Evolutionary conservation across 2,797 vertebrate genomes (phyloP).

Genomic region (Urosaurus nigricauda): DNA sequence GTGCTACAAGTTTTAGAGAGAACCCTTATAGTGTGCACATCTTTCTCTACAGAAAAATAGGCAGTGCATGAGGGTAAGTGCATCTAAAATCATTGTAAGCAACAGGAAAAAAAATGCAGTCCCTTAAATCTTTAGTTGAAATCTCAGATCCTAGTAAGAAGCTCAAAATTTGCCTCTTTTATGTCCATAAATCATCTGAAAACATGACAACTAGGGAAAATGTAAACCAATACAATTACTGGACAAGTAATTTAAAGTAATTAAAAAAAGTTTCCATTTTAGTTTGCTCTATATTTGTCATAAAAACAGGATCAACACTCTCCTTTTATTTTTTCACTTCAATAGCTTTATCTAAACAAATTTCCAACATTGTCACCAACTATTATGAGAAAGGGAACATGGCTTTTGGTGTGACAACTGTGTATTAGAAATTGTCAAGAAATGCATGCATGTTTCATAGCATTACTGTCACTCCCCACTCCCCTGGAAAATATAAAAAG

Average conservation of each 20-base stretch:
- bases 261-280: constrained; percentile 7
- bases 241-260: background rate
- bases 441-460: constrained; percentile 90
- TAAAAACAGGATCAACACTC: background rate
- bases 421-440: constrained; percentile 84
- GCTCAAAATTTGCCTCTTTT: background rate
- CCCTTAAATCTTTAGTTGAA: background rate
- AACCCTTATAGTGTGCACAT: background rate
- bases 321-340: background rate
- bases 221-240: constrained; percentile 11
- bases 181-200: constrained; percentile 1
- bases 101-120: background rate
- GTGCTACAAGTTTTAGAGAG: background rate
- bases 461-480: constrained; percentile 50
- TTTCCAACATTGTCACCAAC: background rate
- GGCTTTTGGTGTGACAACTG: constrained; percentile 92
- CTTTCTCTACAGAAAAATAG: background rate
- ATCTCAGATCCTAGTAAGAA: background rate
- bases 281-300: constrained; percentile 1
- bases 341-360: background rate
- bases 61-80: background rate
- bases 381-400: constrained; percentile 88
- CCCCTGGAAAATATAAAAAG: constrained; percentile 62
- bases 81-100: background rate
- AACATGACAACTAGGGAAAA: background rate